phyloP scores from a whole-genome alignment of 1,140 invertebrate species.

The Pseudachorutes palmiensis region DNA sequence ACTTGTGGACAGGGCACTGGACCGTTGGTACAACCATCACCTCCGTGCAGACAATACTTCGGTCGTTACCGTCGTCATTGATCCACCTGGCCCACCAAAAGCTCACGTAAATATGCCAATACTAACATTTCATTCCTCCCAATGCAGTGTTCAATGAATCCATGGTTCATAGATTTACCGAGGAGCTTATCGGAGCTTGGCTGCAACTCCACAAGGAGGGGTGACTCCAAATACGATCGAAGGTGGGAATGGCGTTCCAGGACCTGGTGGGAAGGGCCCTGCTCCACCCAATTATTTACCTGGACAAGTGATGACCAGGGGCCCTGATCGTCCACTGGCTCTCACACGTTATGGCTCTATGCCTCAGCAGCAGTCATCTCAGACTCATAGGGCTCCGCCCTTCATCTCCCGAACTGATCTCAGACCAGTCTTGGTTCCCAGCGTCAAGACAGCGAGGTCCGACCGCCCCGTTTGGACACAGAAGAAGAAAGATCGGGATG shows the following conservation, averaged over 20 bases:
- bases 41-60: constrained; percentile 92
- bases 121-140: neutral
- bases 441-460: neutral
- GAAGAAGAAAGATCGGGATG: neutral
- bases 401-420: neutral
- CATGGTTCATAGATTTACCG: neutral
- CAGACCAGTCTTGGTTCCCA: neutral
- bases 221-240: too few species aligned
- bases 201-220: too few species aligned
- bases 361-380: too few species aligned
- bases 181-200: too few species aligned
- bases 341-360: too few species aligned
- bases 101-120: constrained; percentile 47
- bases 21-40: constrained; percentile 61
- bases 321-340: too few species aligned
- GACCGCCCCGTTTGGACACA: neutral
- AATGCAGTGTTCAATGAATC: neutral
- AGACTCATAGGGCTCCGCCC: too few species aligned
- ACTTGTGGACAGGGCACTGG: constrained; percentile 76
- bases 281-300: too few species aligned
- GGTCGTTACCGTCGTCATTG: constrained; percentile 83
- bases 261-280: too few species aligned
- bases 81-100: constrained; percentile 75
- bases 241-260: too few species aligned
- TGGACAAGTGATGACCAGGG: too few species aligned